Percentiles rank a stretch among this genome's conserved stretches.
Evolutionary conservation across 2,797 vertebrate species (phyloP).

Genomic region (Pelobates cultripes): DNA sequence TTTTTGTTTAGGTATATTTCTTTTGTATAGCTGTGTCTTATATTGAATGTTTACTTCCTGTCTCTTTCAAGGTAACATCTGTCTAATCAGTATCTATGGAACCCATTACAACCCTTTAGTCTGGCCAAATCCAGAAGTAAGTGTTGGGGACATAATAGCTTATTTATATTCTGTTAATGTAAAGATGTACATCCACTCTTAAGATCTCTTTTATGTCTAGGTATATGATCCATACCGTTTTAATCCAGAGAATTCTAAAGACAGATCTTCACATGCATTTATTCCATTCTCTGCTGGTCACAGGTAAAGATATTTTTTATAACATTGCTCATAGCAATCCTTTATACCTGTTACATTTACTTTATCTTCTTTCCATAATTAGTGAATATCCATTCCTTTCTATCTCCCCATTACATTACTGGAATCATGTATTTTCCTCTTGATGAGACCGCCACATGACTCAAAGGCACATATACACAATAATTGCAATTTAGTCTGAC

Average conservation of each 20-base stretch:
- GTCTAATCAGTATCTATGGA: conserved; percentile 87
- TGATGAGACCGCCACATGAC: no score
- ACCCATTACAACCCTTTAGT: conserved; percentile 86
- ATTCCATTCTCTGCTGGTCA: conserved; percentile 90
- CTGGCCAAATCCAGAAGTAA: conserved; percentile 85
- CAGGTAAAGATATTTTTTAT: conserved; percentile 70
- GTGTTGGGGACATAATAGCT: not conserved
- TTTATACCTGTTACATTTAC: no score
- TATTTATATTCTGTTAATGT: no score
- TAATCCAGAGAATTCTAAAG: conserved; percentile 66
- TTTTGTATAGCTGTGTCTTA: not conserved
- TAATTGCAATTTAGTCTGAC: no score
- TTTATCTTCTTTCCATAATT: no score
- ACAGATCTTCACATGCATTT: conserved; percentile 73
- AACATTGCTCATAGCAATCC: no score
- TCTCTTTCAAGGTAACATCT: conserved; percentile 74
- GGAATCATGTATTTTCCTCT: no score
- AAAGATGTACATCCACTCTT: no score
- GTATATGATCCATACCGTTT: conserved; percentile 86
- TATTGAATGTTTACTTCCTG: not conserved
- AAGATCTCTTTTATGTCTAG: conserved; percentile 61
- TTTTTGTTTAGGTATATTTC: no score
- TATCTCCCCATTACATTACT: no score
- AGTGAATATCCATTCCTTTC: no score
- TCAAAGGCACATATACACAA: no score